These are phyloP conservation scores for Wasmannia auropunctata DNA, from an alignment of 1,140 invertebrate genomes.

Conservation along the genomic window DNA sequence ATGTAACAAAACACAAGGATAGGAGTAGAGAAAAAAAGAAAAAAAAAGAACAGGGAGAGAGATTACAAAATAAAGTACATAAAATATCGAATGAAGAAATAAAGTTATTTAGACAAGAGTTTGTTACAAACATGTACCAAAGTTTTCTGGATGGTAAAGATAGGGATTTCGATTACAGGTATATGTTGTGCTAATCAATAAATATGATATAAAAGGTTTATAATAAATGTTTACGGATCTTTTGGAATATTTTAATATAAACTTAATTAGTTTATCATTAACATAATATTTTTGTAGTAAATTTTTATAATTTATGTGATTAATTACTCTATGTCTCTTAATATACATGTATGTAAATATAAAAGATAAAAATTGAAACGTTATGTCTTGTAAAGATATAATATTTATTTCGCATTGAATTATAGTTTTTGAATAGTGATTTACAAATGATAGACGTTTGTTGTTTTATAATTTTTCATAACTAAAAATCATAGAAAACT, in stretches of 20 bases:
- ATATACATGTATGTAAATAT: background rate
- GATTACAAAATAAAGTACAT: constrained; percentile 27
- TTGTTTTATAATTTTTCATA: constrained; percentile 25
- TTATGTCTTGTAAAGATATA: background rate
- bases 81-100: constrained; percentile 84
- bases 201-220: background rate
- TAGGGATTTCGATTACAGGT: constrained; percentile 93
- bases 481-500: background rate
- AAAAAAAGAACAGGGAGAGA: background rate
- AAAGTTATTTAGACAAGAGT: constrained; percentile 92
- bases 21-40: no score
- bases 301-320: background rate
- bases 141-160: constrained; percentile 95
- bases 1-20: no score
- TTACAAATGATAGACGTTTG: no score
- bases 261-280: background rate
- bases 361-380: background rate
- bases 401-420: background rate
- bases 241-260: constrained; percentile 2
- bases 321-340: background rate
- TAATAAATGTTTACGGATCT: background rate
- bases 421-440: background rate
- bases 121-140: constrained; percentile 94
- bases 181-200: constrained; percentile 40
- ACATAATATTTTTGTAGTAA: background rate